Conservation (phyloP, 2,888 invertebrate genomes). For the Eurytoma adleriae region DNA sequence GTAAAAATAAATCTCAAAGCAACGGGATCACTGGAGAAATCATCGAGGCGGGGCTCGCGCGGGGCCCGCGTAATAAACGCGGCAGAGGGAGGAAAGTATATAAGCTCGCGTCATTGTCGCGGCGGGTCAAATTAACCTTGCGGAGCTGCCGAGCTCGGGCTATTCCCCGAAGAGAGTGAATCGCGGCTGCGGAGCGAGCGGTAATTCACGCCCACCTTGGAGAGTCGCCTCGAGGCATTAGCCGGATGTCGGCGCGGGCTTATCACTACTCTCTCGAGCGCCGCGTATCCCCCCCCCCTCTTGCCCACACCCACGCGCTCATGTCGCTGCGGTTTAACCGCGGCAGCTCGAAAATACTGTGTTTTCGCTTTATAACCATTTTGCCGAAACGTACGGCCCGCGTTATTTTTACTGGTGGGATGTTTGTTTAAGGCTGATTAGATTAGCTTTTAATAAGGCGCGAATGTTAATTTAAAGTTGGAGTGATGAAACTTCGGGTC, state of each 20-base stretch:
- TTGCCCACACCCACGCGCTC: too few species aligned
- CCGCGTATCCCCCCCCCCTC: neutral
- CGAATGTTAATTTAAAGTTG: too few species aligned
- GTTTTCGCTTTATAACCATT: too few species aligned
- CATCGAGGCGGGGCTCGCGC: too few species aligned
- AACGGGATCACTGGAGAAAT: neutral
- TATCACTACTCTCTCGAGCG: constrained; percentile 13
- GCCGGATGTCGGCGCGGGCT: constrained; percentile 43
- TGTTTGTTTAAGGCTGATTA: too few species aligned
- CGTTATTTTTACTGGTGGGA: too few species aligned
- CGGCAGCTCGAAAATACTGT: too few species aligned
- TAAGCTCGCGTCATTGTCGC: constrained; percentile 16
- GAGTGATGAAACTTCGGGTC: too few species aligned
- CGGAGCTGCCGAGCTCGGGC: neutral
- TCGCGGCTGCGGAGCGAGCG: constrained; percentile 10
- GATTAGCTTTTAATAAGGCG: too few species aligned
- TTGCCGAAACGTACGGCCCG: too few species aligned
- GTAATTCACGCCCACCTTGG: constrained; percentile 20
- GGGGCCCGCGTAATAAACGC: too few species aligned
- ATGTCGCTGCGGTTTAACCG: too few species aligned
- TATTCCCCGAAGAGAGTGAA: constrained; percentile 34
- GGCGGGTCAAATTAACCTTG: constrained; percentile 42
- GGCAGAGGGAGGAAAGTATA: constrained; percentile 19
- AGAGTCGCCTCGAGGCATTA: constrained; percentile 49
- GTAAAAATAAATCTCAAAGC: neutral